Evolutionary conservation across 2,888 invertebrate species (phyloP), one percentile per base, ranked within the genome.

Genomic region (Morpho deidamia): DNA sequence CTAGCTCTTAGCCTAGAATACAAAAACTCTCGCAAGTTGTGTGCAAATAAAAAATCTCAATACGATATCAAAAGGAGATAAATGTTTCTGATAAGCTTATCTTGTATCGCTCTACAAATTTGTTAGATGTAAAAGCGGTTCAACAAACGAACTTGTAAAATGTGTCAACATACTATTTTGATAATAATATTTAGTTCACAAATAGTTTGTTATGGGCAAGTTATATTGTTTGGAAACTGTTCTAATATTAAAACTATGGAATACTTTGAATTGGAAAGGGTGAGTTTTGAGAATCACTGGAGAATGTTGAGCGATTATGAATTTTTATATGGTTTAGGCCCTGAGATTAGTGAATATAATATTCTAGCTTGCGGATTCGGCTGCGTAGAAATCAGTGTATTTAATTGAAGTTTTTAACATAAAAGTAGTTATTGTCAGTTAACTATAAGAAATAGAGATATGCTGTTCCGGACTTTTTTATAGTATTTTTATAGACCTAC

Each of bases 261-360:
- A 44, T 82, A 72, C 62, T 88, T 89, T 61, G 76, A 83, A 60
- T 56, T 87, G 10, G 82, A 86, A 63, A 77, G 73, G 59, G 88
- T 88, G 61, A 73, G 76, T 45, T 11, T 14, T 74, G 7, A 74
- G 88, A 88, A 88, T 89, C 46, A 67, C 83, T 1, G 89, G 89
- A 0, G 67, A 67, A 52, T 89, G 89, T 88, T 80, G 80, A 48
- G 85, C 81, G 51, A 75, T 86, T 37, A 37, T 37, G 3, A 37
- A 37, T 7, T 37, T 23, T 5, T 23, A 5, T 23, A 2, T 23
- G 3, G 23, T 23, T 5, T 5, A 23, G 23, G 23, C 23, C 23
- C 5, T 23, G 23, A 23, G 23, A 23, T 23, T 23, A 23, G 23
- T 23, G 5, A 23, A 23, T 23, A 23, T 23, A 23, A n/a, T n/a